These are phyloP conservation scores for Myrmecobius fasciatus DNA, from an alignment of 2,113 vertebrate genomes.

Conservation along the genomic window DNA sequence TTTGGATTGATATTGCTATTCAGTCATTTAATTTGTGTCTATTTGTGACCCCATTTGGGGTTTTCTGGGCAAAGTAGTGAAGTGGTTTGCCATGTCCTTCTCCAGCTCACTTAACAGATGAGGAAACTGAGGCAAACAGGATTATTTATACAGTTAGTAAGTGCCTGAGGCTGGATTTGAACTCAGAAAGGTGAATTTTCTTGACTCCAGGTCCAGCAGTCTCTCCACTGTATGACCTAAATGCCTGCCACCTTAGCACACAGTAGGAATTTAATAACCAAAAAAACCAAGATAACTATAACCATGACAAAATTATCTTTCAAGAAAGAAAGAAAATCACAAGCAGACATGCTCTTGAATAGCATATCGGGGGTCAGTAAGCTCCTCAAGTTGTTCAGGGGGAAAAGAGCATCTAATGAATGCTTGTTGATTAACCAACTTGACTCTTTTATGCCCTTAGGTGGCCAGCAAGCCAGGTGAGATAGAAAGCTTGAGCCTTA, in stretches of 20 bases:
- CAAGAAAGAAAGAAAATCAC: background rate
- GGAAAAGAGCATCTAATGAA: background rate
- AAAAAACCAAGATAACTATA: background rate
- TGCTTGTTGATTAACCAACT: too few species aligned
- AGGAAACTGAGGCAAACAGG: too few species aligned
- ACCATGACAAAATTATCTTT: background rate
- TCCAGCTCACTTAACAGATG: too few species aligned
- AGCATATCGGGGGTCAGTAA: background rate
- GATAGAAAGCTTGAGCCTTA: background rate
- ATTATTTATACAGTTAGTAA: too few species aligned
- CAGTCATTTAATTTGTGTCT: background rate
- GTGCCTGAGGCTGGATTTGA: too few species aligned
- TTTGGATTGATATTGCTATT: background rate
- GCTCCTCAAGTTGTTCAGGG: background rate
- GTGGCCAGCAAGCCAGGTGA: background rate
- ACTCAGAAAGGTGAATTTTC: too few species aligned
- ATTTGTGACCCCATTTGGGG: background rate
- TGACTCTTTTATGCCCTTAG: too few species aligned
- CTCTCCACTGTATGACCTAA: too few species aligned
- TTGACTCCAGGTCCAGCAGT: too few species aligned
- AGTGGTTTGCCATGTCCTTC: background rate
- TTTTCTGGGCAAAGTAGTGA: background rate
- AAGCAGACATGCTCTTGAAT: background rate
- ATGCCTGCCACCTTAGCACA: too few species aligned
- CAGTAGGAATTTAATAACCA: background rate